Percentiles rank a stretch among this genome's conserved stretches.
Conservation (phyloP, 2,888 invertebrate species). For the Tetropium fuscum region DNA sequence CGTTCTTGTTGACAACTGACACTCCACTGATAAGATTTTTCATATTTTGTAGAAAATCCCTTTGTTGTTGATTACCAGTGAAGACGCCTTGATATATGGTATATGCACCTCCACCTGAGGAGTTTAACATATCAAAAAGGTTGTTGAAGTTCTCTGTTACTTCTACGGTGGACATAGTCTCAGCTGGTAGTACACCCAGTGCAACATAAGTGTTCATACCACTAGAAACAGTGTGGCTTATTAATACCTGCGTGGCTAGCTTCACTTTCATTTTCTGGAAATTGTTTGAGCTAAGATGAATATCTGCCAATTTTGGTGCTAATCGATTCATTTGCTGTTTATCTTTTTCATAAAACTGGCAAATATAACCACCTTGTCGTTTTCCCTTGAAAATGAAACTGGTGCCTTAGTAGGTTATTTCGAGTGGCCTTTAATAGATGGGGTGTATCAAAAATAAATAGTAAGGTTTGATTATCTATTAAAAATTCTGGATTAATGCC, state of each 20-base stretch:
- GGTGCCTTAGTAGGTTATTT: conserved; percentile 10
- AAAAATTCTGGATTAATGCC: conserved; percentile 17
- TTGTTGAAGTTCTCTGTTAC: conserved; percentile 20
- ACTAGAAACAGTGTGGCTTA: conserved; percentile 23
- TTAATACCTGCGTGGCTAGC: conserved; percentile 18
- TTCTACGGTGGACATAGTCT: conserved; percentile 13
- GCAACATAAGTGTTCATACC: conserved; percentile 19
- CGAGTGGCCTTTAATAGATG: conserved; percentile 23
- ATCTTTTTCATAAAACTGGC: conserved; percentile 14
- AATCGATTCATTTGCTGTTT: conserved; percentile 15
- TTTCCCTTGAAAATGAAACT: conserved; percentile 16
- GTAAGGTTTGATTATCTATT: neutral
- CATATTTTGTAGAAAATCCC: conserved; percentile 39
- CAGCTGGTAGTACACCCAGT: conserved; percentile 21
- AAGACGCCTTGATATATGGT: conserved; percentile 26
- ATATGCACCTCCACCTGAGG: neutral
- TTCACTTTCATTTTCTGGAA: conserved; percentile 25
- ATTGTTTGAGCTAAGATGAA: conserved; percentile 12
- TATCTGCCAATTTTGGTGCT: conserved; percentile 20
- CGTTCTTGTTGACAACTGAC: conserved; percentile 29
- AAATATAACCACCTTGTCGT: conserved; percentile 16
- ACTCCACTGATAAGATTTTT: conserved; percentile 32
- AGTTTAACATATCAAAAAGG: conserved; percentile 23
- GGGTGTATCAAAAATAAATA: conserved; percentile 27
- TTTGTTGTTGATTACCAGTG: conserved; percentile 31